These are phyloP conservation scores for Hydractinia echinata DNA, from an alignment of 30 jellyfish, hydroid and myxozoan genomes.

Conservation along the genomic window DNA sequence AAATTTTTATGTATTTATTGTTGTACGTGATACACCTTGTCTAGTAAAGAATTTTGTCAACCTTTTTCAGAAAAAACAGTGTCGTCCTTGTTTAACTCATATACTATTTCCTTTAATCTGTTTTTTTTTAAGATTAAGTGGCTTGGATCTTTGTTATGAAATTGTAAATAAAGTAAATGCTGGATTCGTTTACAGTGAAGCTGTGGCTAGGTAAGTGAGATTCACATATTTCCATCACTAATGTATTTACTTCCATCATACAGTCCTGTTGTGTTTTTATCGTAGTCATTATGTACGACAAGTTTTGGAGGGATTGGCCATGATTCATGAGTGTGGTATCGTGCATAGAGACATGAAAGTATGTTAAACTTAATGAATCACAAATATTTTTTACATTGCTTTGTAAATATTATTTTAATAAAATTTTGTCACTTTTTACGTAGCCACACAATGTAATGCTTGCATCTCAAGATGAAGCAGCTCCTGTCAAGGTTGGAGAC, in stretches of 20 bases:
- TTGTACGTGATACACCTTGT: too few relatives aligned
- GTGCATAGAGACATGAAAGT: constrained; percentile 94
- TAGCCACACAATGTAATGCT: constrained; percentile 87
- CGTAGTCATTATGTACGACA: constrained; percentile 87
- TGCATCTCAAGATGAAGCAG: constrained; percentile 85
- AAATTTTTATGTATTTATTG: too few relatives aligned
- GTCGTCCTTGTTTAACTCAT: too few relatives aligned
- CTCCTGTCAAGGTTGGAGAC: constrained; percentile 90
- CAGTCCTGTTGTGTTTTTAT: background rate
- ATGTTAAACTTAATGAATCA: background rate
- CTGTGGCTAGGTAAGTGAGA: constrained; percentile 85
- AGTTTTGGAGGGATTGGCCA: constrained; percentile 90
- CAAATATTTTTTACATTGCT: background rate
- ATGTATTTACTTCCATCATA: background rate
- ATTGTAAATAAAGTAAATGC: constrained; percentile 72
- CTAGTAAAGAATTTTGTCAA: too few relatives aligned
- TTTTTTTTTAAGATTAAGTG: constrained; percentile 51
- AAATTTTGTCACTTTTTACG: background rate
- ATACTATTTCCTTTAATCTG: too few relatives aligned
- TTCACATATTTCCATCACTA: background rate
- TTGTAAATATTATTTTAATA: background rate
- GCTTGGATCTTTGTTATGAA: constrained; percentile 88
- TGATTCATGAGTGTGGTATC: constrained; percentile 68
- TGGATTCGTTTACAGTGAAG: constrained; percentile 97
- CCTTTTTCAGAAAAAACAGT: too few relatives aligned